A percentile compares a stretch with the other conserved stretches of the same genome.
These are phyloP conservation scores for Labeo calbasu DNA, from an alignment of 2,797 vertebrate genomes.

Conservation along the genomic window DNA sequence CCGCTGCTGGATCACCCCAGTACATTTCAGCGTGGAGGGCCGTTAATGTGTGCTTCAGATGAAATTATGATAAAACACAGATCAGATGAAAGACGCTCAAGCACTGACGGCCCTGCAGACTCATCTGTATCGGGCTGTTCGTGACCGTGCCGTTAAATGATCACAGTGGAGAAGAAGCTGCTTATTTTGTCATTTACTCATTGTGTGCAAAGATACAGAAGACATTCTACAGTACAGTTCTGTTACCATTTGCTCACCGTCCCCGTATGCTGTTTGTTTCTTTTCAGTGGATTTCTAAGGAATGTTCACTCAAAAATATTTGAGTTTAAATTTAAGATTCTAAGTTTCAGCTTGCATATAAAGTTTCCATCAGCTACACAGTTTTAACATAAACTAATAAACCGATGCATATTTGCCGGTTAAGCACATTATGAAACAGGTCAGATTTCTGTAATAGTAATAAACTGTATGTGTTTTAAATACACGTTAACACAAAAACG, in stretches of 20 bases:
- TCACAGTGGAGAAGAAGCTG: background rate
- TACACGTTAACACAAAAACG: no score
- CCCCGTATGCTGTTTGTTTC: background rate
- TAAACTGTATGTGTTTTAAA: no score
- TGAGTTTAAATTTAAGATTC: no score
- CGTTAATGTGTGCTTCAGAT: background rate
- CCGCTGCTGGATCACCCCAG: background rate
- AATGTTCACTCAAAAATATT: no score
- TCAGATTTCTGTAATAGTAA: no score
- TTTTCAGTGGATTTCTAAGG: background rate
- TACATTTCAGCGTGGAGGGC: background rate
- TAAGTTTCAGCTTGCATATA: no score
- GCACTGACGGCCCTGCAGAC: background rate
- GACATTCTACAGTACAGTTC: background rate
- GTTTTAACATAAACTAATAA: no score
- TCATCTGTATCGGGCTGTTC: background rate
- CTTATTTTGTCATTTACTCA: background rate
- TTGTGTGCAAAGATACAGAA: background rate
- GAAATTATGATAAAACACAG: conserved; percentile 9
- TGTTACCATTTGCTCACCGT: background rate
- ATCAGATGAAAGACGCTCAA: background rate
- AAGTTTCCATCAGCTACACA: no score
- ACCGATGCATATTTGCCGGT: no score
- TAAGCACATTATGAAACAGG: no score
- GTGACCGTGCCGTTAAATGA: background rate